Conservation (phyloP, 2,797 vertebrate species). For the Gobionotothen gibberifrons region DNA sequence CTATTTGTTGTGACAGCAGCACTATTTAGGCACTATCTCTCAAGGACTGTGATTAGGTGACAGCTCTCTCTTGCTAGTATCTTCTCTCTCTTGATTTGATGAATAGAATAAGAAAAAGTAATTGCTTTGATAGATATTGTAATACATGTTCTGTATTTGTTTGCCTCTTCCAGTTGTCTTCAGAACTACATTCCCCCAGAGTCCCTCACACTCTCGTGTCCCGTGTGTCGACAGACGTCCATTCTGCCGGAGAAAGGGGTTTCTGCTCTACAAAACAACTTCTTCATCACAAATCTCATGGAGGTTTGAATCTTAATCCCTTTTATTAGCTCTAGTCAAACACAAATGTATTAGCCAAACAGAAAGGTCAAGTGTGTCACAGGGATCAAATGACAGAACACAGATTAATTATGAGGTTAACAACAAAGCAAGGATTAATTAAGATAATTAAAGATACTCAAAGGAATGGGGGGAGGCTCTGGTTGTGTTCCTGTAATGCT, state of each 20-base stretch:
- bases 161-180: conserved; percentile 86
- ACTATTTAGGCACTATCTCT: conserved; percentile 34
- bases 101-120: background rate
- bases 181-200: conserved; percentile 97
- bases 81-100: background rate
- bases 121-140: background rate
- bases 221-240: conserved; percentile 95
- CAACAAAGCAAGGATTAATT: background rate
- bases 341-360: background rate
- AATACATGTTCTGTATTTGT: background rate
- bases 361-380: background rate
- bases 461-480: background rate
- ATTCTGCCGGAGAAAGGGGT: conserved; percentile 96
- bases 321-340: background rate
- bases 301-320: conserved; percentile 76
- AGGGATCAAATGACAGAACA: background rate
- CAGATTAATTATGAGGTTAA: background rate
- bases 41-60: conserved; percentile 29
- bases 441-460: background rate
- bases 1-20: conserved; percentile 50
- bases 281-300: conserved; percentile 98
- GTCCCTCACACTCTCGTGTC: conserved; percentile 95
- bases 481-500: conserved; percentile 9
- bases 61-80: conserved; percentile 12
- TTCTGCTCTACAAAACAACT: conserved; percentile 94